Evolutionary conservation across 2,797 vertebrate genomes (phyloP), one percentile per base, ranked within the genome.

Genomic region (Fratercula arctica): DNA sequence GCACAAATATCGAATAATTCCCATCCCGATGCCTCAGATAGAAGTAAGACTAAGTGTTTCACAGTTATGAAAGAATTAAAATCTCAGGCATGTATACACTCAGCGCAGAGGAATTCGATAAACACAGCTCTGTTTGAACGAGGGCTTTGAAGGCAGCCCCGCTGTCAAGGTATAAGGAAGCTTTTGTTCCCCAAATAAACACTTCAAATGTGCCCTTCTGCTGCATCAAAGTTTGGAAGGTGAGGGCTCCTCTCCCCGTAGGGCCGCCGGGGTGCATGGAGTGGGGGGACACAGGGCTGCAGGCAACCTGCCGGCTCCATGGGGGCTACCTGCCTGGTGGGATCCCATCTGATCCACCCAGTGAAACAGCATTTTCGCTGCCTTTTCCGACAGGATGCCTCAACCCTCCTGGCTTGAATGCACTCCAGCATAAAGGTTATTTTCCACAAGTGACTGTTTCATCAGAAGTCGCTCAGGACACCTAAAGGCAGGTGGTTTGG

Each of bases 121-220:
- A 96, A 94, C 90, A 94, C 37, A 59, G 43, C 57, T 94, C 81
- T 90, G 57, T 95, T 95, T 96, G 94, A 96, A 93, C 9, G 7
- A 93, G 51, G 61, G 57, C 83, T 96, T 96, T 93, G 94, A 94
- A 95, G 88, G 68, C 72, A 80, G 93, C 33, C 50, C 77, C 0
- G 4, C 78, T 92, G 83, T 85, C 90, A 91, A 92, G 84, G 70
- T 90, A 86, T 93, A 94, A 93, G 86, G 84, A 85, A 87, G 48
- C 50, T 83, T 90, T 95, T 92, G 53, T 94, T 93, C 39, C 63
- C 56, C 75, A 83, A 70, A 90, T 82, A 85, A 89, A 90, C 33
- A 45, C 19, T 87, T 79, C 24, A 70, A 23, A 82, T n/a, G 28
- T 43, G 33, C 29, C 45, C 59, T 89, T 81, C 46, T 69, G 13